Conservation (phyloP, 2,113 vertebrate species). For the Pelodiscus sinensis region DNA sequence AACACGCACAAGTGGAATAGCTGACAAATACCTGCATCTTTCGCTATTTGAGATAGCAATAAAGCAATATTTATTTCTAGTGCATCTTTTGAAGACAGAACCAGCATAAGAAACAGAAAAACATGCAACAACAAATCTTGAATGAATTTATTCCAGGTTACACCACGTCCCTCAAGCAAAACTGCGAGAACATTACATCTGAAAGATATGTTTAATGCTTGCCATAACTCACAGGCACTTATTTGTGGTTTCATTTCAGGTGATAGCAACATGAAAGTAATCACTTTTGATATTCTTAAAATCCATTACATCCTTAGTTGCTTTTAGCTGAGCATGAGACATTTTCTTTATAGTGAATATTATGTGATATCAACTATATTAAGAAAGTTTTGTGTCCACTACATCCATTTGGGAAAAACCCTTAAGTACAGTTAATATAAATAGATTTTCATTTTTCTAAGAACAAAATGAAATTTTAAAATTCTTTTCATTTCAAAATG, state of each 20-base stretch:
- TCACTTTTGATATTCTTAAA: not conserved
- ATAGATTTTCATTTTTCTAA: no score
- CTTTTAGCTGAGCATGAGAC: not conserved
- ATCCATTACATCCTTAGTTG: not conserved
- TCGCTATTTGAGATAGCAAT: not conserved
- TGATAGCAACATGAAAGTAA: not conserved
- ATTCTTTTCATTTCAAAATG: not conserved
- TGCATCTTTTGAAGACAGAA: not conserved
- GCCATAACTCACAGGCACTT: not conserved
- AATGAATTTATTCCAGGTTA: not conserved
- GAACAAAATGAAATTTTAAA: not conserved
- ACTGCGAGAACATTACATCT: fast-evolving
- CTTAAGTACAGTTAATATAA: not conserved
- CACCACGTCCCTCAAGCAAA: not conserved
- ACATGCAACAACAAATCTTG: not conserved
- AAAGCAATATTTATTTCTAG: not conserved
- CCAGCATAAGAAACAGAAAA: not conserved
- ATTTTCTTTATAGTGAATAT: not conserved
- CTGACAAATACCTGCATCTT: fast-evolving
- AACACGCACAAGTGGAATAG: not conserved
- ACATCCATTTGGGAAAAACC: not conserved
- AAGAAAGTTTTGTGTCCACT: not conserved
- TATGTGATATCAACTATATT: not conserved
- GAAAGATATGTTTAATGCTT: not conserved
- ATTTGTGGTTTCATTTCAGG: not conserved